Base-by-base conservation (phyloP, 2,113 vertebrate species). In the Halichoeres trimaculatus region DNA sequence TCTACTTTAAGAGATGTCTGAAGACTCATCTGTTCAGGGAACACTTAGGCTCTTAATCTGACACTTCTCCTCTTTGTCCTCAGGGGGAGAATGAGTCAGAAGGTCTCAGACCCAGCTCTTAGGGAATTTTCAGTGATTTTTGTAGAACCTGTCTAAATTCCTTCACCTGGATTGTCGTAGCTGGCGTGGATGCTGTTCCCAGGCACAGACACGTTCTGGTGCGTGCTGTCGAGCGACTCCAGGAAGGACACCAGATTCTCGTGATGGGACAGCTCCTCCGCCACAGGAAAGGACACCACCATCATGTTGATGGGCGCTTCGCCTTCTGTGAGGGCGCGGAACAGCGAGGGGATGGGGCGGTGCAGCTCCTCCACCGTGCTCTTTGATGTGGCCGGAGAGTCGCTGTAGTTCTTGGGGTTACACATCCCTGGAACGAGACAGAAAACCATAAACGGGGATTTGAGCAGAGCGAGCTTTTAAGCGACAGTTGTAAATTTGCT, bases 321-420 rank as follows among this genome's bases (percentile, higher is more conserved):
- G 2, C 97, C 98, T 84, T 99, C 98, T 0, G 98, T 99, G 68
- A 99, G 96, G 0, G 98, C 98, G 8, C 97, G 94, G 93, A 99
- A 99, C 54, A 99, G 94, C 0, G 98, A 99, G 0, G 98, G 98
- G 82, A 99, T 98, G 0, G 98, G 96, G 36, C 96, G 96, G n/a
- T 98, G 96, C 56, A 99, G 89, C 85, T 99, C 98, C 90, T 99
- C 98, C 0, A 99, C 98, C 0, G 98, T 99, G 91, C 98, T 99
- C 93, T 98, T 99, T 0, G 97, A 98, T 0, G 98, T 99, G 9
- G 98, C 97, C 1, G 97, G 98, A 0, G 98, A 98, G 91, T 99
- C 98, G 12, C 96, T 99, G 85, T 97, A 96, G 92, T 98, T 99
- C 77, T 96, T 96, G 59, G 98, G 98, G 87, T 99, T 98, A 62